phyloP scores from a whole-genome alignment of 2,113 vertebrate genomes.

The Monarcha castaneiventris region DNA sequence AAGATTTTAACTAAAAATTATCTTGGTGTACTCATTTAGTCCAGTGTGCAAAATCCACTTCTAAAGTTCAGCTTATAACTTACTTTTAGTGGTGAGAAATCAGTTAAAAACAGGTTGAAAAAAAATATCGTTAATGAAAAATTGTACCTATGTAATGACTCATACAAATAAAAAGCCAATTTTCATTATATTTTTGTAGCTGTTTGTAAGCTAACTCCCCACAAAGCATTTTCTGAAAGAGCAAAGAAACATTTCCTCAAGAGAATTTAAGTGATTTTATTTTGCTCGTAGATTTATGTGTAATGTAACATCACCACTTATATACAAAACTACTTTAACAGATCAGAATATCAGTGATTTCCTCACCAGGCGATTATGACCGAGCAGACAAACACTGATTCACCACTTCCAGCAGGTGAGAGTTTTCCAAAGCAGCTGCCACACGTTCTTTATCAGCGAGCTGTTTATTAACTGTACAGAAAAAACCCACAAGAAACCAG shows the following conservation, averaged over 20 bases:
- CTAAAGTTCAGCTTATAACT: neutral
- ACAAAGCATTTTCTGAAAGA: neutral
- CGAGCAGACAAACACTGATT: constrained; percentile 91
- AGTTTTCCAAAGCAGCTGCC: constrained; percentile 94
- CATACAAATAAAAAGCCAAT: neutral
- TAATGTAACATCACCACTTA: neutral
- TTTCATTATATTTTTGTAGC: neutral
- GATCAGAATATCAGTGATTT: neutral
- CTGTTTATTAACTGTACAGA: constrained; percentile 91
- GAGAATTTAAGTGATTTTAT: neutral
- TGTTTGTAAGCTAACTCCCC: neutral
- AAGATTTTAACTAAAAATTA: neutral
- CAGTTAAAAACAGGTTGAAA: neutral
- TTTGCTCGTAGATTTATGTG: neutral
- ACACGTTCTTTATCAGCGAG: constrained; percentile 97
- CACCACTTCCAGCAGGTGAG: constrained; percentile 93
- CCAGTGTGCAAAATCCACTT: neutral
- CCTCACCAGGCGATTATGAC: constrained; percentile 33
- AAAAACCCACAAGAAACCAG: neutral
- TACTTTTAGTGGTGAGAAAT: neutral
- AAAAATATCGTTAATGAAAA: neutral
- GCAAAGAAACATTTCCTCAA: neutral
- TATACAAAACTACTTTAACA: neutral
- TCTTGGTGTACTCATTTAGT: neutral
- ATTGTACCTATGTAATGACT: neutral